These are phyloP conservation scores for Stylophora pistillata DNA, from an alignment of 64 coral and sea anemone species.

Conservation along the genomic window DNA sequence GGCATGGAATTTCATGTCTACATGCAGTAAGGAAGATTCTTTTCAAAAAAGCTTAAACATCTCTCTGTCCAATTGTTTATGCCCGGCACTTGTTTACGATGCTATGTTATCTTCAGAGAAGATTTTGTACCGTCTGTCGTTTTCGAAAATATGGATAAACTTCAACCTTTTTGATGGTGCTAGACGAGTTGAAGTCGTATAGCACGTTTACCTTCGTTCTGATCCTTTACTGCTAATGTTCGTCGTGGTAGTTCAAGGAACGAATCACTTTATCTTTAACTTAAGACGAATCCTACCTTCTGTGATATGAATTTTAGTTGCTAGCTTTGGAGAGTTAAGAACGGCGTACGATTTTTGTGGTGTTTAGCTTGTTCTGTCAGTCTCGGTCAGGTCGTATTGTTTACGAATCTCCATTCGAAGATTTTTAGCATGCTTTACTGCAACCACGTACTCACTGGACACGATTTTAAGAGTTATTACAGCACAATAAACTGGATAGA, in stretches of 20 bases:
- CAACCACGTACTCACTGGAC: background rate
- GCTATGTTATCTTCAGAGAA: background rate
- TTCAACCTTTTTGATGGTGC: constrained; percentile 6
- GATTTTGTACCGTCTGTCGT: background rate
- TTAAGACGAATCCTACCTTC: background rate
- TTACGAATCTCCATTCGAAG: constrained; percentile 79
- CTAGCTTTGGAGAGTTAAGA: background rate
- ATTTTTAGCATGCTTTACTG: constrained; percentile 12
- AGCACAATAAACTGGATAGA: background rate
- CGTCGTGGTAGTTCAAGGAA: background rate
- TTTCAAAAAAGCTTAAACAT: background rate
- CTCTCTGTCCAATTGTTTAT: background rate
- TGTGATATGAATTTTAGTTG: background rate
- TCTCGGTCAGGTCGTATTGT: constrained; percentile 32
- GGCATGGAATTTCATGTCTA: constrained; percentile 34
- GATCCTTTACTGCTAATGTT: background rate
- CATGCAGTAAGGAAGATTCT: constrained; percentile 28
- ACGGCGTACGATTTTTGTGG: background rate
- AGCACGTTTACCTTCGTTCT: background rate
- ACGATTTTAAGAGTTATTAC: background rate
- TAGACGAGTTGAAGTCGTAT: background rate
- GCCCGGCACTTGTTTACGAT: background rate
- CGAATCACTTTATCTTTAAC: background rate
- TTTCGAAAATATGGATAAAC: background rate
- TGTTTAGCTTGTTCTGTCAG: constrained; percentile 22